Base-by-base conservation (phyloP, 1,140 invertebrate genomes). In the Monomorium pharaonis region DNA sequence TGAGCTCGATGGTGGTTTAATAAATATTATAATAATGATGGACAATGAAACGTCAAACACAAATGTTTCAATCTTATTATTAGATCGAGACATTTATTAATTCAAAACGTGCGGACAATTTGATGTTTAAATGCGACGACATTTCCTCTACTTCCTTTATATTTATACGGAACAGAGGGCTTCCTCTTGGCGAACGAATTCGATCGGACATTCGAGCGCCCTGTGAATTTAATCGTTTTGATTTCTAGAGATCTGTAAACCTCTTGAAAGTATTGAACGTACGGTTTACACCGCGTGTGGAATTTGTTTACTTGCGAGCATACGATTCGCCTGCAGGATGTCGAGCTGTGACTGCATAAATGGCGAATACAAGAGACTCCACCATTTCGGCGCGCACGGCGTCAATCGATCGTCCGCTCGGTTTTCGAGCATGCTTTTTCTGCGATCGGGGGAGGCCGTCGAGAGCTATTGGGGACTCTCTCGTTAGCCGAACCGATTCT, bases 371-470 rank as follows among this genome's bases (percentile, higher is more conserved):
- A 58, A 58, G 24, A 37, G 37, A 44, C 75, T 81, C 78, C 78
- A 37, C 37, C 67, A 51, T 83, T 58, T 72, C 24, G 18, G 51
- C 51, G 10, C 18, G 74, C n/a, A 21, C 24, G 7, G 18, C n/a
- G 30, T 37, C 37, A 14, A 81, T 81, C 51, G 37, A 83, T 60
- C 67, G 67, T 37, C 47, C 37, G 24, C 37, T 58, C 42, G 24
- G 65, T 18, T 72, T 80, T 80, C 77, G 77, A 80, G 30, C 51
- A 37, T 47, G 37, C 7, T 83, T 83, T 83, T 83, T 27, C 18
- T 37, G 37, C 65, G 65, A 81, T 67, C 78, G 37, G 30, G 47
- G 3, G 21, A 37, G 14, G 9, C 9, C 18, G 14, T 74, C 24
- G n/a, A 74, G 54, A 49, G 42, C 24, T 74, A 58, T 58, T 33